Conservation (phyloP, 2,888 invertebrate genomes). For the Lasioglossum marginatum region DNA sequence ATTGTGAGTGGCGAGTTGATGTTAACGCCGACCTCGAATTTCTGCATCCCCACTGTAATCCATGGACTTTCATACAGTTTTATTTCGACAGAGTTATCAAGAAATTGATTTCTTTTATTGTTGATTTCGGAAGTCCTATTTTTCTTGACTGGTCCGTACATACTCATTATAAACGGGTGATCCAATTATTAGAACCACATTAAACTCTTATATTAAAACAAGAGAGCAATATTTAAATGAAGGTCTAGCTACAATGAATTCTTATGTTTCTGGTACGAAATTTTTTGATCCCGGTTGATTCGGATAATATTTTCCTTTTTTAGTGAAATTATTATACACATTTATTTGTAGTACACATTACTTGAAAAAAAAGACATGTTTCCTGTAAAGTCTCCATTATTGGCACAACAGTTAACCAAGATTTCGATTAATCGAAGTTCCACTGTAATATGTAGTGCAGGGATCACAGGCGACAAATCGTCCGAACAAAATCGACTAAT, state of each 20-base stretch:
- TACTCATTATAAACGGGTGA: too few species aligned
- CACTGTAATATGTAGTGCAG: not conserved
- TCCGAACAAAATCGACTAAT: constrained; percentile 2
- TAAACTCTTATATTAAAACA: too few species aligned
- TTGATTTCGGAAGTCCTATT: not conserved
- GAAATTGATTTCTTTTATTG: not conserved
- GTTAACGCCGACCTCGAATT: constrained; percentile 23
- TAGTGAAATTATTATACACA: too few species aligned
- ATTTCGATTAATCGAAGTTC: not conserved
- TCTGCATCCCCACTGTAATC: not conserved
- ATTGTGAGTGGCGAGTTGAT: constrained; percentile 25
- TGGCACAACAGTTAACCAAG: not conserved
- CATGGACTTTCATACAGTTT: not conserved
- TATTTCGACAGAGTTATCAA: not conserved
- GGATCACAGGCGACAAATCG: not conserved
- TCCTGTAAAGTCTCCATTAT: not conserved
- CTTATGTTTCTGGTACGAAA: too few species aligned
- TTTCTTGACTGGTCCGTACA: not conserved
- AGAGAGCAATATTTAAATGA: too few species aligned
- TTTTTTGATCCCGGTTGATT: too few species aligned
- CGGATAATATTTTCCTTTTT: too few species aligned
- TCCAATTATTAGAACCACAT: too few species aligned
- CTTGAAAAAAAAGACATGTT: not conserved
- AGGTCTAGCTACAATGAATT: too few species aligned
- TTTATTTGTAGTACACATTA: too few species aligned